These are phyloP conservation scores for Hypocryptadius cinnamomeus DNA, from an alignment of 2,113 vertebrate species.

Conservation along the genomic window DNA sequence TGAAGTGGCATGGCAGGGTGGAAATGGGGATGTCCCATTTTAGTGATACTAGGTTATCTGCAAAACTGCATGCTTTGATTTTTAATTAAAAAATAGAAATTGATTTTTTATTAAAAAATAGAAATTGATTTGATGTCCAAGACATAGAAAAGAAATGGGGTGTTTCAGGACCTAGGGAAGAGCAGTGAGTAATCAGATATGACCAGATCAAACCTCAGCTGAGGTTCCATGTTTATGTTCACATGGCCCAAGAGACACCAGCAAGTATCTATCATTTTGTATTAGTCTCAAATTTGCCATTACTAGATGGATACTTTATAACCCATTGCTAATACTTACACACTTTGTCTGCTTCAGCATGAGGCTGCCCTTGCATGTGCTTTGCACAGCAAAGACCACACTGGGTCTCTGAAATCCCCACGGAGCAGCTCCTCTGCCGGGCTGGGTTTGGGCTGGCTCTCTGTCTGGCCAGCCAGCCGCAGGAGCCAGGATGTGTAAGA, in stretches of 20 bases:
- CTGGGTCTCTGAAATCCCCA: neutral
- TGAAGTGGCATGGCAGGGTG: neutral
- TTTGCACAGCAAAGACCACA: neutral
- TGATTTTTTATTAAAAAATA: neutral
- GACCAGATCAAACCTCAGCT: neutral
- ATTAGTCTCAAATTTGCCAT: neutral
- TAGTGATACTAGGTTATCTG: neutral
- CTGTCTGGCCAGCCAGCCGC: neutral
- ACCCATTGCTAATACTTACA: neutral
- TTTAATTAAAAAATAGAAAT: neutral
- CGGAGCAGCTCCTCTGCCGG: neutral
- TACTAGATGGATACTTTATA: neutral
- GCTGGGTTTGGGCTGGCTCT: neutral
- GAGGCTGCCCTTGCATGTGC: rapidly evolving
- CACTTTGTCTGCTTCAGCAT: neutral
- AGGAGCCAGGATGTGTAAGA: neutral
- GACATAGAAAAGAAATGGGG: neutral
- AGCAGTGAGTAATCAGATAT: neutral
- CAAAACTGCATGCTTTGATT: neutral
- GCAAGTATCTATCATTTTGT: neutral
- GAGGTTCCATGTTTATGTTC: neutral
- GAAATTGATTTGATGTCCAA: neutral
- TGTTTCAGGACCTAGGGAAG: neutral
- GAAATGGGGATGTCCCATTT: neutral
- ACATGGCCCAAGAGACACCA: neutral